A percentile compares a stretch with the other conserved stretches of the same genome.
Conservation (phyloP, 2,888 invertebrate genomes). For the Tholera decimalis region DNA sequence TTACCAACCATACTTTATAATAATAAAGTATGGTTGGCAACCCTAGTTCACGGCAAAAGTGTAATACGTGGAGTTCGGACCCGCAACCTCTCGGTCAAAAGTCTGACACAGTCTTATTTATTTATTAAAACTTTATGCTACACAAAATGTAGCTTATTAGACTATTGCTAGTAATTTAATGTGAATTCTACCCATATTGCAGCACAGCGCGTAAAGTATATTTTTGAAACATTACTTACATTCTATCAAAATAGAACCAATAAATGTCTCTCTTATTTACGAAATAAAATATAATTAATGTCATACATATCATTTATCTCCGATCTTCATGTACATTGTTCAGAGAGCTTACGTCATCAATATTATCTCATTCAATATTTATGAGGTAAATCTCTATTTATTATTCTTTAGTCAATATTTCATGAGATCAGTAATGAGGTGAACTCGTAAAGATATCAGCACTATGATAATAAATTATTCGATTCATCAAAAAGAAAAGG, state of each 20-base stretch:
- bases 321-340: neutral
- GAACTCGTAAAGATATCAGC: neutral
- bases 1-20: too few species aligned
- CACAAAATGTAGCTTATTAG: too few species aligned
- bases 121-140: too few species aligned
- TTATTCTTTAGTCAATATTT: conserved; percentile 38
- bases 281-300: conserved; percentile 5
- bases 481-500: conserved; percentile 8
- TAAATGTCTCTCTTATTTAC: neutral
- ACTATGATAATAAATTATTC: conserved; percentile 3
- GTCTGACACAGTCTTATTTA: too few species aligned
- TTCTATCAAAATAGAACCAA: neutral
- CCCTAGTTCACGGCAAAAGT: too few species aligned
- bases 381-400: conserved; percentile 29
- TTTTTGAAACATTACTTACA: neutral
- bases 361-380: conserved; percentile 28
- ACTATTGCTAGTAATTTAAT: too few species aligned
- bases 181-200: too few species aligned
- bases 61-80: too few species aligned
- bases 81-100: too few species aligned
- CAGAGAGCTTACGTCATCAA: conserved; percentile 11
- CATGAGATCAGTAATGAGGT: conserved; percentile 32
- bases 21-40: too few species aligned
- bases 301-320: conserved; percentile 7
- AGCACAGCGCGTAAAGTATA: too few species aligned